Percentiles rank a stretch among this genome's conserved stretches.
Conservation (phyloP, 2,888 invertebrate species). For the Masnerella sp. region DNA sequence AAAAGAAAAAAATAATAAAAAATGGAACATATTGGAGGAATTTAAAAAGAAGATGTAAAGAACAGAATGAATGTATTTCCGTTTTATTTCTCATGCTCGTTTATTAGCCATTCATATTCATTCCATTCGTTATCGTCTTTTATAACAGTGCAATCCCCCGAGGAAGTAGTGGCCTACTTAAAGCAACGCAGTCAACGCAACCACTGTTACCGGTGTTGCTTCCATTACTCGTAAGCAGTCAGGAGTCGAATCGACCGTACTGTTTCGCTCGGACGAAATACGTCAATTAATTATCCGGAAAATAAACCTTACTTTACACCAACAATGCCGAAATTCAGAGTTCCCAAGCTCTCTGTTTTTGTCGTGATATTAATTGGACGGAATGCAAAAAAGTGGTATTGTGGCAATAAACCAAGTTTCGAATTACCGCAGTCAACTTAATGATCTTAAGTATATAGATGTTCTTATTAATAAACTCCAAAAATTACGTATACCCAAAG, state of each 20-base stretch:
- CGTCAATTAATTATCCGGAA: conserved; percentile 49
- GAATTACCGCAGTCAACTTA: no score
- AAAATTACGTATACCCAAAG: no score
- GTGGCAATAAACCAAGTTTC: no score
- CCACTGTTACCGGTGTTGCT: conserved; percentile 30
- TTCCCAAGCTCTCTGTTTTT: background rate
- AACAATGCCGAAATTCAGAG: conserved; percentile 2
- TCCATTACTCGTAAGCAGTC: conserved; percentile 40
- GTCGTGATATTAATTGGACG: no score
- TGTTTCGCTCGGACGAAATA: conserved; percentile 25
- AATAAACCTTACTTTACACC: conserved; percentile 31
- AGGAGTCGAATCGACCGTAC: conserved; percentile 36
- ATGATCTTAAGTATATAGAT: no score
- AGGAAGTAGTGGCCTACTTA: conserved; percentile 48
- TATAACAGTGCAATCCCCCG: conserved; percentile 40
- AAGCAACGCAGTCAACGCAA: conserved; percentile 46
- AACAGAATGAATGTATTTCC: conserved; percentile 59
- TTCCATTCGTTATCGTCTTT: conserved; percentile 67
- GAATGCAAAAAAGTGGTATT: no score
- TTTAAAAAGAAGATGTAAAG: conserved; percentile 2
- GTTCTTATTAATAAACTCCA: no score
- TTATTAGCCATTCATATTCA: conserved; percentile 70
- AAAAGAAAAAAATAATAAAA: background rate
- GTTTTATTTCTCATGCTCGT: conserved; percentile 45
- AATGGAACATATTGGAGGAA: background rate